A percentile compares a stretch with the other conserved stretches of the same genome.
Conservation (phyloP, 2,113 vertebrate genomes). For the Taxidea taxus region DNA sequence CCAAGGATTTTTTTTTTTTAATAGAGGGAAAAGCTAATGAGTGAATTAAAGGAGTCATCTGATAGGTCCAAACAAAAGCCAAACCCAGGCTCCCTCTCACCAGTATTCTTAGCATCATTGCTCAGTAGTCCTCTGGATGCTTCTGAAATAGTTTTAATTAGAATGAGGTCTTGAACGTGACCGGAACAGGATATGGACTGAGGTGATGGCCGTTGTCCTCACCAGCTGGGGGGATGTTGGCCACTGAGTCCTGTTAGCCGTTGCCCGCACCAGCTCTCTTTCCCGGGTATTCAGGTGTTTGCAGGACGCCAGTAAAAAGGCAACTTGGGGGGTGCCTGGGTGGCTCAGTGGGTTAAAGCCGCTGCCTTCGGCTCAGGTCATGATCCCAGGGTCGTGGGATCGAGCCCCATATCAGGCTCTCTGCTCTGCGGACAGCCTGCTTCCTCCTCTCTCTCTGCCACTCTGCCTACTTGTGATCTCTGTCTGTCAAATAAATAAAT, state of each 20-base stretch:
- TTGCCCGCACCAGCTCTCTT: not conserved
- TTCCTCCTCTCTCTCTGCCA: no score
- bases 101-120: not conserved
- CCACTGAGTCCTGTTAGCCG: not conserved
- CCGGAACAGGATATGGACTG: not conserved
- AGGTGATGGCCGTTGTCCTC: rapidly evolving
- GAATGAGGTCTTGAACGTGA: not conserved
- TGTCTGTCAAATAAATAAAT: no score
- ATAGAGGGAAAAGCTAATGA: not conserved
- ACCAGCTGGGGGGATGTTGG: rapidly evolving
- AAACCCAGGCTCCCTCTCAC: not conserved
- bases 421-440: no score
- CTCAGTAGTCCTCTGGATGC: not conserved
- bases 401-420: no score
- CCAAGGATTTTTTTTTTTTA: not conserved
- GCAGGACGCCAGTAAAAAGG: not conserved
- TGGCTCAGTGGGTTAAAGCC: no score
- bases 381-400: no score
- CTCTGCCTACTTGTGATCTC: no score
- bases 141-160: not conserved
- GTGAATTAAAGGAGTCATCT: not conserved
- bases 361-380: no score
- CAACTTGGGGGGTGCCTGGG: no score
- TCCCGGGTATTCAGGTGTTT: not conserved
- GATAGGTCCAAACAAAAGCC: not conserved